These are phyloP conservation scores for Ctenochaetus hawaiiensis DNA, from an alignment of 2,797 vertebrate genomes.

Conservation along the genomic window DNA sequence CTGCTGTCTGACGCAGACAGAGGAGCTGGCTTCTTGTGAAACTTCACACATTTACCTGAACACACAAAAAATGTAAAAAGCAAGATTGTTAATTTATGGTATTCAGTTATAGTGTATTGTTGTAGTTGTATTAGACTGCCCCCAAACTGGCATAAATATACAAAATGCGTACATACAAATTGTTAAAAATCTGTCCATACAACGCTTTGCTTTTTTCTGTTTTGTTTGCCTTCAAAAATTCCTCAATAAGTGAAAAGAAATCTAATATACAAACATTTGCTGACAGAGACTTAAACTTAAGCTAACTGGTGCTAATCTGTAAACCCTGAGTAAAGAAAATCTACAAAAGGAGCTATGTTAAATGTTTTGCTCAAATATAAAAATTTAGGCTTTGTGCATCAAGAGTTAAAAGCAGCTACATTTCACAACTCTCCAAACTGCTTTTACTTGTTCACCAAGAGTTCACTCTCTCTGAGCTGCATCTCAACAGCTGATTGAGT, in stretches of 20 bases:
- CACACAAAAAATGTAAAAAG: constrained; percentile 3
- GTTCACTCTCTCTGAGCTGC: background rate
- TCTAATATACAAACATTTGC: background rate
- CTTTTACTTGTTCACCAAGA: background rate
- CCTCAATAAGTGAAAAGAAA: background rate
- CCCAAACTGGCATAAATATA: background rate
- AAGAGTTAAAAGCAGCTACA: background rate
- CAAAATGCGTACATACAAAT: background rate
- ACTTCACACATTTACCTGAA: constrained; percentile 83
- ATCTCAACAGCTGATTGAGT: background rate
- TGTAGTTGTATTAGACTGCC: background rate
- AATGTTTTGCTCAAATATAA: background rate
- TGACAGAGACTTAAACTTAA: constrained; percentile 13
- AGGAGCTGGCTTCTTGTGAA: constrained; percentile 72
- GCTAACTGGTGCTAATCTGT: constrained; percentile 3
- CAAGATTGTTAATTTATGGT: background rate
- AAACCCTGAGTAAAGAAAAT: background rate
- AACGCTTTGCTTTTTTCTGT: too few relatives aligned
- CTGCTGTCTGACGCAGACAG: constrained; percentile 62
- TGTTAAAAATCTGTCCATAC: background rate
- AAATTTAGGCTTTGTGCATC: background rate
- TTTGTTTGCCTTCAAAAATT: background rate
- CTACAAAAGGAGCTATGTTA: constrained; percentile 2
- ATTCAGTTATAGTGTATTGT: background rate
- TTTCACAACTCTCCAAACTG: background rate